A percentile compares a stretch with the other conserved stretches of the same genome.
Conservation (phyloP, 2,888 invertebrate species). For the Caenorhabditis macrosperma region DNA sequence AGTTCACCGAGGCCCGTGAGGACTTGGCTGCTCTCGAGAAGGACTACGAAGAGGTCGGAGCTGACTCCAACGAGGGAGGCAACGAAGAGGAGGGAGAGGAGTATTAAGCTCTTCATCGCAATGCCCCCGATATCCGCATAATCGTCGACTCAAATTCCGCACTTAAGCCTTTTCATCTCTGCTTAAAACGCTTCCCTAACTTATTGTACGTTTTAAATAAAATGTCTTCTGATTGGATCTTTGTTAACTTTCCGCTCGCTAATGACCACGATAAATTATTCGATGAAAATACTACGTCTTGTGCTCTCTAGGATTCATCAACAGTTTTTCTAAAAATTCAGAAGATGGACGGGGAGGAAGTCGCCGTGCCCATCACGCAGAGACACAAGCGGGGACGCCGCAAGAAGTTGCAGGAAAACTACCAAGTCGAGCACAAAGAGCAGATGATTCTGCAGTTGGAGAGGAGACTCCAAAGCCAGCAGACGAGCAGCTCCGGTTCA, state of each 20-base stretch:
- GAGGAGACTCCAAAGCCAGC: slow-evolving; percentile 20
- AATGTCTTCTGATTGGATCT: slow-evolving; percentile 10
- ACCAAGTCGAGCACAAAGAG: background rate
- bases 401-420: slow-evolving; percentile 3
- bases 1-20: slow-evolving; percentile 80
- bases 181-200: slow-evolving; percentile 23
- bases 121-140: slow-evolving; percentile 3
- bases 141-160: background rate
- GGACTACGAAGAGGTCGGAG: too few relatives aligned
- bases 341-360: background rate
- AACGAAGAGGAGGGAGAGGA: slow-evolving; percentile 65
- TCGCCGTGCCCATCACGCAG: background rate
- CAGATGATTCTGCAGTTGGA: slow-evolving; percentile 14
- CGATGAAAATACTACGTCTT: background rate
- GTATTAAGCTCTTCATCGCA: slow-evolving; percentile 18
- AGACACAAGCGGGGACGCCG: slow-evolving; percentile 11
- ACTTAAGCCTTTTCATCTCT: slow-evolving; percentile 8
- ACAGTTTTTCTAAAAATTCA: too few relatives aligned
- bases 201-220: slow-evolving; percentile 24
- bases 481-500: slow-evolving; percentile 1
- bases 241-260: slow-evolving; percentile 17
- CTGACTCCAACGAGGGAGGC: slow-evolving; percentile 68
- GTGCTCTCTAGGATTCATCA: too few relatives aligned
- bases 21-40: too few relatives aligned
- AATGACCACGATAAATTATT: slow-evolving; percentile 31